Base-by-base conservation (phyloP, 1,140 invertebrate species). In the Drosophila setifemur region DNA sequence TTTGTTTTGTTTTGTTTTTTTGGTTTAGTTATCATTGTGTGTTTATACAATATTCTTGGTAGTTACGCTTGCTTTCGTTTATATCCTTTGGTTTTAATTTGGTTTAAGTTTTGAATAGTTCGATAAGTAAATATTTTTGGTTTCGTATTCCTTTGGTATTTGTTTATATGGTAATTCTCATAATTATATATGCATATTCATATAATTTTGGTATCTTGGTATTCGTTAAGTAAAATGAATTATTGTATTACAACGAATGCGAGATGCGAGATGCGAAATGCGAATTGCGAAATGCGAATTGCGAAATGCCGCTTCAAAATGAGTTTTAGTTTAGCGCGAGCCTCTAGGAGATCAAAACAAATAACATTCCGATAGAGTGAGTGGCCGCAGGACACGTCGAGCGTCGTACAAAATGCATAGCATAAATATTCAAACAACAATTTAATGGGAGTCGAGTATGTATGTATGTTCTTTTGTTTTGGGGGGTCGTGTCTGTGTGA, bases 171-270 rank as follows among this genome's bases (percentile, higher is more conserved):
- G 70, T 55, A 54, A 25, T 66, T 68, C 43, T 42, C 49, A 33
- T 76, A 44, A 71, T 50, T 70, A 44, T 69, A 49, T 52, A 31
- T 70, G 44, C 69, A 45, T 50, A 52, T 61, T 37, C 35, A 43
- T 71, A 50, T 71, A 50, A 48, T 53, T 64, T 54, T 69, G 48
- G 49, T n/a, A n/a, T n/a, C 47, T 69, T 40, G 33, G 42, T 52
- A 44, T 70, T 45, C 37, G 61, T 68, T 77, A 77, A 60, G 52
- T 67, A 76, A 69, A 78, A 67, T 83, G 61, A 78, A 83, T 74
- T 81, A 54, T 81, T 71, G 71, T 79, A 86, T 85, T 86, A 85
- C 71, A 85, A 86, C 74, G 83, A 79, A 79, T 85, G 76, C 45
- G 39, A 73, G 78, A 83, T 82, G 77, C 73, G 39, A 73, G 78